Base-by-base conservation (phyloP, 1,140 invertebrate species). In the Rhizoglyphus robini region DNA sequence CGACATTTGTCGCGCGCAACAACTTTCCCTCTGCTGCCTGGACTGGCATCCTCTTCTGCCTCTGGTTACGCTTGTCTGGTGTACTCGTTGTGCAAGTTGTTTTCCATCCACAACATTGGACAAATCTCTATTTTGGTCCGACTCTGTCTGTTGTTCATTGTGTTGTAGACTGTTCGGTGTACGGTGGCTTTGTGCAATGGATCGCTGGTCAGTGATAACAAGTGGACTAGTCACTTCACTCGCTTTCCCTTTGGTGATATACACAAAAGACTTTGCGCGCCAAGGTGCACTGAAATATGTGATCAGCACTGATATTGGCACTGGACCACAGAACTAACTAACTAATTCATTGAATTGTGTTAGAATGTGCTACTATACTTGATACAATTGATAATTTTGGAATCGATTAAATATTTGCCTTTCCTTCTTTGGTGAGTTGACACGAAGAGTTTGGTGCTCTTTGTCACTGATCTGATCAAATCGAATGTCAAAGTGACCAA, bases 11-110 rank as follows among this genome's bases (percentile, higher is more conserved):
- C 98, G n/a, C 95, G 0, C 83, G 85, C 72, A 99, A 99, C 77
- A 99, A 98, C 80, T 99, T 99, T 75, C 96, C 96, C 23, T 98
- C 95, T 23, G 94, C 94, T 29, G 94, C 96, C 68, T 96, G 96
- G 1, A 78, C 99, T 30, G 96, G n/a, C n/a, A n/a, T n/a, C 96
- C 4, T 97, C 93, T 3, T 97, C 94, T 68, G 96, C 96, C 64
- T 92, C 96, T 64, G 96, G 96, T 27, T 99, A 96, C 79, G 93
- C 96, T 29, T 94, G 87, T 75, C 77, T 91, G 63, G 66, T 87
- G 0, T 83, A 80, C 69, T 82, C 88, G 23, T 73, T 96, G 34
- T 83, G 87, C 5, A 80, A 84, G 66, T 72, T 94, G 0, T 94
- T 86, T n/a, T n/a, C n/a, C 73, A 82, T 82, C 69, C 75, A 94